phyloP scores from a whole-genome alignment of 2,888 invertebrate species.

The Cheiracanthium punctorium region DNA sequence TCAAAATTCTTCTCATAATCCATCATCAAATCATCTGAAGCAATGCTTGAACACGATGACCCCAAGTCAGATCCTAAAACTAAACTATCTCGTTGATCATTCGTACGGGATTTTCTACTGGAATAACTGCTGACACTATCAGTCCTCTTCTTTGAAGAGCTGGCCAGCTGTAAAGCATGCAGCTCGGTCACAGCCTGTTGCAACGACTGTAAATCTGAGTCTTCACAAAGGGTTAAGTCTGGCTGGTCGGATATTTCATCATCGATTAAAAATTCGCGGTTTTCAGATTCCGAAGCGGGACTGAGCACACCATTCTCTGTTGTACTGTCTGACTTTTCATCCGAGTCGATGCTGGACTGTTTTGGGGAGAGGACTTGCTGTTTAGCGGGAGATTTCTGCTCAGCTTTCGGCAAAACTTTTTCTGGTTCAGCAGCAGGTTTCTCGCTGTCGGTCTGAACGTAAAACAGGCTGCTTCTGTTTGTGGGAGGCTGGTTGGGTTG shows the following conservation, averaged over 20 bases:
- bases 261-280: conserved; percentile 71
- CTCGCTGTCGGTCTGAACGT: conserved; percentile 23
- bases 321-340: conserved; percentile 65
- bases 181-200: conserved; percentile 60
- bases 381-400: neutral
- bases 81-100: conserved; percentile 56
- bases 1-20: conserved; percentile 68
- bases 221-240: conserved; percentile 64
- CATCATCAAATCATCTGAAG: conserved; percentile 69
- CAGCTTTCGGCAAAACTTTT: neutral
- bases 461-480: conserved; percentile 34
- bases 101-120: conserved; percentile 32
- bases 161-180: conserved; percentile 59
- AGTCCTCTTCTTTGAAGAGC: conserved; percentile 42
- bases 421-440: conserved; percentile 16
- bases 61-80: conserved; percentile 60
- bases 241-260: conserved; percentile 72
- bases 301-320: conserved; percentile 52
- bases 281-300: conserved; percentile 66
- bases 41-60: conserved; percentile 70
- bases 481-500: conserved; percentile 23
- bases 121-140: conserved; percentile 60
- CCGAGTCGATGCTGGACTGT: conserved; percentile 57
- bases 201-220: conserved; percentile 52
- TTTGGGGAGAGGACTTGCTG: conserved; percentile 4